Base-by-base conservation (phyloP, 2,113 vertebrate species). In the Callopanchax toddi region DNA sequence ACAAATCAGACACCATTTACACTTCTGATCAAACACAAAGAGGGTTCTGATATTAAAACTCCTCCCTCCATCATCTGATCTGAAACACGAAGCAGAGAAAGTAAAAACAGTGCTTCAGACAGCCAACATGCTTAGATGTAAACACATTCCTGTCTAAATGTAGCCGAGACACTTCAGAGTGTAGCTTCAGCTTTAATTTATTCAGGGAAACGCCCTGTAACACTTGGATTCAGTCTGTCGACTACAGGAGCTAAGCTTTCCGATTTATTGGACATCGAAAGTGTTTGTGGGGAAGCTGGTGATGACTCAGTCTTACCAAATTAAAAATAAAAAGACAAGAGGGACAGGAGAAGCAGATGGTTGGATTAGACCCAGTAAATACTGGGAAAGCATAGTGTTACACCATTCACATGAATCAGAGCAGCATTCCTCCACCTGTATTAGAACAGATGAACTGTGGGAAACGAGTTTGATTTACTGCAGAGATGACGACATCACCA, bases 321-420 rank as follows among this genome's bases (percentile, higher is more conserved):
- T 44, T n/a, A n/a, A n/a, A n/a, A n/a, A n/a, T n/a, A n/a, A n/a
- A n/a, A n/a, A n/a, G n/a, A 57, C 61, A 40, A 36, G 18, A 15
- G 12, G 40, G 10, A 39, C 10, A 8, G n/a, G 40, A 49, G 18
- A 49, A 78, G 36, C 61, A 56, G 70, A 64, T 66, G 61, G 71
- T 6, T 59, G 70, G 61, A 58, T 63, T 21, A 18, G 17, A 1
- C 0, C 49, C 61, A 46, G 23, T 29, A 13, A 48, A 11, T 36
- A 36, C 34, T 11, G 11, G 11, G 34, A 36, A 36, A 36, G 5
- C 34, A 36, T 12, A n/a, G 21, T 22, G 17, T 44, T 44, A 1
- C 21, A 34, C 1, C 9, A 23, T 16, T 9, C 13, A n/a, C 3
- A n/a, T 42, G 6, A 32, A 23, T 45, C 21, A n/a, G n/a, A n/a